Evolutionary conservation across 2,888 invertebrate species (phyloP).

Genomic region (Oxytorus armatus): DNA sequence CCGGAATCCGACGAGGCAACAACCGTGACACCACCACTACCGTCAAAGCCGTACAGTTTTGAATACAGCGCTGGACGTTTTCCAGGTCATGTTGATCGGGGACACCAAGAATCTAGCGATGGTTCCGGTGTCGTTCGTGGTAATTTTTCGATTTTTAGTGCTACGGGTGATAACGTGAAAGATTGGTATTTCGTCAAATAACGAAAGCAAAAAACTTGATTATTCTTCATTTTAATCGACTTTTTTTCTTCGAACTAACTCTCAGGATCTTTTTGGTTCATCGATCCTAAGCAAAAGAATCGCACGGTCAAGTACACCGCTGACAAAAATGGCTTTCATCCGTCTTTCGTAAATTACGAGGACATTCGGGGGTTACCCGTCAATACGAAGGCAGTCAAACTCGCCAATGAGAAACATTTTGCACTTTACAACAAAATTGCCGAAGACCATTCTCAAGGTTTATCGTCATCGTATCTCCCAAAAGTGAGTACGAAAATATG

Average conservation of each 20-base stretch:
- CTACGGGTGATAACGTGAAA: background rate
- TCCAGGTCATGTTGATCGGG: constrained; percentile 91
- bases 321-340: constrained; percentile 91
- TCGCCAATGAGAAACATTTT: constrained; percentile 88
- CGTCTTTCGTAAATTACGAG: constrained; percentile 87
- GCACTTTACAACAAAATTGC: constrained; percentile 90
- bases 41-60: constrained; percentile 90
- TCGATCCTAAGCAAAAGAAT: constrained; percentile 90
- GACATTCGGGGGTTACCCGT: constrained; percentile 86
- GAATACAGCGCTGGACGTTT: constrained; percentile 91
- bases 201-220: background rate
- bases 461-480: constrained; percentile 68
- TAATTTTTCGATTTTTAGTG: constrained; percentile 73
- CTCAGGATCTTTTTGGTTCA: constrained; percentile 90
- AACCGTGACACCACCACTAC: constrained; percentile 85
- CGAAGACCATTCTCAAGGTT: constrained; percentile 86
- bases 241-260: constrained; percentile 4
- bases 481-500: constrained; percentile 73
- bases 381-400: constrained; percentile 89
- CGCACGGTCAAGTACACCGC: constrained; percentile 92
- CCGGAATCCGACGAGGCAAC: constrained; percentile 72
- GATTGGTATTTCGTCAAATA: background rate
- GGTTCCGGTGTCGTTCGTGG: constrained; percentile 90
- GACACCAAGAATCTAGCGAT: constrained; percentile 91
- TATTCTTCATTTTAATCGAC: background rate